Conservation (phyloP, 2,797 vertebrate species). For the Periparus ater region DNA sequence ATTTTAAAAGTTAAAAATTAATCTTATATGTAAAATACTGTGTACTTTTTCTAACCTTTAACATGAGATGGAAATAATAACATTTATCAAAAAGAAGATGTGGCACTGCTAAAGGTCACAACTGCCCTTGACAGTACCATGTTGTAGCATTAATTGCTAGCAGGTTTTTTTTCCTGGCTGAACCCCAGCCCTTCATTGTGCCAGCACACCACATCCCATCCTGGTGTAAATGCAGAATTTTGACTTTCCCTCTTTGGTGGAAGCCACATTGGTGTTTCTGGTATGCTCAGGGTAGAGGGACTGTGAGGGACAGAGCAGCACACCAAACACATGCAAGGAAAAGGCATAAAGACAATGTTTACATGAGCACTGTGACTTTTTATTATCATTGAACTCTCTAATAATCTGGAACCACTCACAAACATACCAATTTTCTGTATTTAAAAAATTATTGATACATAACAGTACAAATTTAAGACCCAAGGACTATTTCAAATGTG, state of each 20-base stretch:
- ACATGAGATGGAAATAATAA: background rate
- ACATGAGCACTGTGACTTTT: background rate
- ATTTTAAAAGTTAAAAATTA: background rate
- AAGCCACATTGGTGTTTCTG: background rate
- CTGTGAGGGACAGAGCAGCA: background rate
- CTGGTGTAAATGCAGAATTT: background rate
- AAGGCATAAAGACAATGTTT: background rate
- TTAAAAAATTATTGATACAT: background rate
- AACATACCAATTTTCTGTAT: background rate
- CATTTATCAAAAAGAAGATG: background rate
- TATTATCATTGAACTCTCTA: background rate
- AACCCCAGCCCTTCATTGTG: background rate
- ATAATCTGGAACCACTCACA: background rate
- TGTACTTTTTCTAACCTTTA: background rate
- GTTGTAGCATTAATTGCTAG: background rate
- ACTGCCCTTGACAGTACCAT: background rate
- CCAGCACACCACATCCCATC: background rate
- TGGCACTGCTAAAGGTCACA: background rate
- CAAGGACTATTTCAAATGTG: slow-evolving; percentile 23
- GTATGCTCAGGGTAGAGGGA: background rate
- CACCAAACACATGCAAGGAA: background rate
- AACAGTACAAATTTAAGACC: background rate
- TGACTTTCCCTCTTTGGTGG: background rate
- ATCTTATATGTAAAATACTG: background rate
- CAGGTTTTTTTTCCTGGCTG: background rate